Evolutionary conservation across 2,888 invertebrate species (phyloP).

Genomic region (Drosophila stalkeri): DNA sequence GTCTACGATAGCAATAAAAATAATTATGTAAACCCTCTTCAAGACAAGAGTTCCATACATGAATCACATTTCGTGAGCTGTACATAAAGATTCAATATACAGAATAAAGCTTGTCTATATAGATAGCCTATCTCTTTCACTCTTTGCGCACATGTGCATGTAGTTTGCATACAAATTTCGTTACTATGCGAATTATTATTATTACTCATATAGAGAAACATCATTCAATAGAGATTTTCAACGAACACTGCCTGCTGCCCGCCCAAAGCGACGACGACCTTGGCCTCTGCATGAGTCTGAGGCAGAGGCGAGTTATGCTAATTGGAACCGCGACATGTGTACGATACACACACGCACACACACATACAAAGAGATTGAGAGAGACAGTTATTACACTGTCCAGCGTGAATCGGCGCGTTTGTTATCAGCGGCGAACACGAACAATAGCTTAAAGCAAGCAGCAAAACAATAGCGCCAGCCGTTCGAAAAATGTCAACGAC

Average conservation of each 20-base stretch:
- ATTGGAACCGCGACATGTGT: slow-evolving; percentile 46
- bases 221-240: slow-evolving; percentile 1
- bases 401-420: slow-evolving; percentile 31
- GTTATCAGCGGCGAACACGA: slow-evolving; percentile 59
- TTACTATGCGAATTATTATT: slow-evolving; percentile 26
- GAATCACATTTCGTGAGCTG: slow-evolving; percentile 15
- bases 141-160: not conserved
- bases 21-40: slow-evolving; percentile 2
- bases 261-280: slow-evolving; percentile 54
- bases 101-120: not conserved
- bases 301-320: slow-evolving; percentile 45
- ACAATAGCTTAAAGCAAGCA: slow-evolving; percentile 61
- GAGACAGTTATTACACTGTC: slow-evolving; percentile 34
- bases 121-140: not conserved
- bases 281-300: slow-evolving; percentile 37
- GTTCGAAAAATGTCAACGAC: slow-evolving; percentile 78
- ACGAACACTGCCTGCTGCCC: not conserved
- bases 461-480: slow-evolving; percentile 51
- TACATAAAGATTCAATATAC: not conserved
- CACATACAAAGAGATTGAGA: not conserved
- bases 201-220: slow-evolving; percentile 13
- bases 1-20: not conserved
- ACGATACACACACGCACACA: slow-evolving; percentile 22
- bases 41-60: not conserved
- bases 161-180: slow-evolving; percentile 14